These are phyloP conservation scores for Neomonachus schauinslandi DNA, from an alignment of 2,113 vertebrate genomes.

Conservation along the genomic window DNA sequence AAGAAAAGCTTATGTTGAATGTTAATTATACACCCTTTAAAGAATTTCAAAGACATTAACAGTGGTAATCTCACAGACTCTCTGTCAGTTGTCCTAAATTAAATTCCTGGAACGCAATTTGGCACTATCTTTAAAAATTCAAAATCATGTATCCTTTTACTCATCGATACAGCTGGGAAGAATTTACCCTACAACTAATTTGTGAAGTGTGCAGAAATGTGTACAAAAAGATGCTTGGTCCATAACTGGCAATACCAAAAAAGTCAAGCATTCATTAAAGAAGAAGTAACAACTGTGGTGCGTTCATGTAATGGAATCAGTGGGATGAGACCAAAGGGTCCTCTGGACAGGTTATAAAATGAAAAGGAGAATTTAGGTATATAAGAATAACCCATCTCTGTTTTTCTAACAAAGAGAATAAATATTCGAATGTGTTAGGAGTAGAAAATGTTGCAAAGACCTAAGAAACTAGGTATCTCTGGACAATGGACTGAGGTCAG, in stretches of 20 bases:
- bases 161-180: neutral
- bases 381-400: neutral
- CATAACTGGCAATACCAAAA: neutral
- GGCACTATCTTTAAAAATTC: slow-evolving; percentile 42
- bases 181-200: neutral
- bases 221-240: neutral
- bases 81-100: slow-evolving; percentile 23
- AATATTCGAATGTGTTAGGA: neutral
- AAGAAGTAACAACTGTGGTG: neutral
- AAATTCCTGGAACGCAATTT: slow-evolving; percentile 33
- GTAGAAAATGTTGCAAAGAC: neutral
- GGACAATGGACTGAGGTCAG: neutral
- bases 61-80: neutral
- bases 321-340: neutral
- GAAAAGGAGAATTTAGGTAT: neutral
- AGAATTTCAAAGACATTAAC: slow-evolving; percentile 57
- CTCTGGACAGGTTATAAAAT: neutral
- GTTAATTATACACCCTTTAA: slow-evolving; percentile 66
- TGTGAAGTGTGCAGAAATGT: neutral
- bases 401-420: neutral
- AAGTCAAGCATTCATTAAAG: neutral
- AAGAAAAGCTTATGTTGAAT: slow-evolving; percentile 72
- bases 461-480: neutral
- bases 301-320: neutral
- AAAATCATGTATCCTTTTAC: neutral